Evolutionary conservation across 2,888 invertebrate genomes (phyloP).

Genomic region (Pyrgus malvae): DNA sequence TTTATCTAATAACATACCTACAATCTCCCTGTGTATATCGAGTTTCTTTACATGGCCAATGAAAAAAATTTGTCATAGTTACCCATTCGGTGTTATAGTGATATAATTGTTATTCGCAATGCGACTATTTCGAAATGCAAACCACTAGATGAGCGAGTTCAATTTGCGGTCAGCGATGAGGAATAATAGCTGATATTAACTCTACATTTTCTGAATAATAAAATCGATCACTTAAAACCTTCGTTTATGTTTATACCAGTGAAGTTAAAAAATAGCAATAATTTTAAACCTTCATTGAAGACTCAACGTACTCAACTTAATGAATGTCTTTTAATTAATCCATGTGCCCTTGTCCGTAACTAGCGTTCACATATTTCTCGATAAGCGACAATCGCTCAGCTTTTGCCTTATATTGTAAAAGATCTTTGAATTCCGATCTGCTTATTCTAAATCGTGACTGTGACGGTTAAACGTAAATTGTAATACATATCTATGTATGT

Average conservation of each 20-base stretch:
- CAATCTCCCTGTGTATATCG: conserved; percentile 9
- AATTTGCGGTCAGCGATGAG: conserved; percentile 11
- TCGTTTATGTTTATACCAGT: conserved; percentile 13
- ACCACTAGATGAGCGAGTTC: conserved; percentile 17
- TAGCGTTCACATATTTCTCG: conserved; percentile 15
- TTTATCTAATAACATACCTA: conserved; percentile 23
- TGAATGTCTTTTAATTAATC: conserved; percentile 26
- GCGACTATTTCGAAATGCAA: conserved; percentile 6
- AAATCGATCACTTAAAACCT: background rate
- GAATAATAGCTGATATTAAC: background rate
- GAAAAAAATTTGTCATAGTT: conserved; percentile 21
- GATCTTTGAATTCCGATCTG: conserved; percentile 33
- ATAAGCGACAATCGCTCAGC: conserved; percentile 25
- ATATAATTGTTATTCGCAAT: conserved; percentile 9
- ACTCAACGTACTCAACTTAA: conserved; percentile 21
- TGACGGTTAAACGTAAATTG: conserved; percentile 25
- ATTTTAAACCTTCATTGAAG: conserved; percentile 16
- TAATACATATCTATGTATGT: conserved; percentile 24
- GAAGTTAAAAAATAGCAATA: conserved; percentile 4
- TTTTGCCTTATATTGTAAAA: conserved; percentile 26
- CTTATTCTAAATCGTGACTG: conserved; percentile 37
- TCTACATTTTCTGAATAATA: conserved; percentile 1
- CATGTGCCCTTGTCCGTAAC: conserved; percentile 19
- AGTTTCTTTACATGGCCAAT: conserved; percentile 15
- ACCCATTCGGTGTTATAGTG: conserved; percentile 1